Base-by-base conservation (phyloP, 2,797 vertebrate genomes). In the Leuciscus waleckii region DNA sequence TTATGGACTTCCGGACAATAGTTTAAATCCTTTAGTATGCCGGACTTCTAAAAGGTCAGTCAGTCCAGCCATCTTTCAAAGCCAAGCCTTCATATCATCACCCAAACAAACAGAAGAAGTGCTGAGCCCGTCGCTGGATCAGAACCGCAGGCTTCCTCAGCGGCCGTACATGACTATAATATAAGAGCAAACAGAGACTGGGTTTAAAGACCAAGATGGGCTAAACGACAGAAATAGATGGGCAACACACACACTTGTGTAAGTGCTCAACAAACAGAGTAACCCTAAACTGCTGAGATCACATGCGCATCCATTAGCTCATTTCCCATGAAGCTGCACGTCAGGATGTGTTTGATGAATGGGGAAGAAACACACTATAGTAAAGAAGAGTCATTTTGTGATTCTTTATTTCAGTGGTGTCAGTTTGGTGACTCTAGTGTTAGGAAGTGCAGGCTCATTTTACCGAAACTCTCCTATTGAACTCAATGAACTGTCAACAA, bases 261-360 rank as follows among this genome's bases (percentile, higher is more conserved):
- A 74, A 67, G 46, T 51, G 41, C 54, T 29, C 82, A 73, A 90
- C 93, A 91, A 94, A 92, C 91, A 90, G 16, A 73, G 93, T 93
- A 94, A 95, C 91, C 74, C 74, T 76, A 76, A 32, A 79, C 75
- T 84, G 21, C 78, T 51, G 54, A 81, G 67, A 79, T 26, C 58
- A 82, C 17, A 68, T n/a, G 92, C 95, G 76, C 90, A 89, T 0
- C 35, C 77, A 86, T 95, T 95, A 94, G 94, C 67, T 76, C 92
- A 91, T 91, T 96, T 96, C 95, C 95, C 95, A 94, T 94, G 95
- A 95, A 95, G 90, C 67, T 37, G 75, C 73, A 4, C 16, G 83
- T 87, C 85, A 78, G 71, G 3, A 43, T 71, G 39, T 46, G 49
- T 71, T 26, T 68, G 61, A 70, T 73, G 37, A 51, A 79, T 79